Evolutionary conservation across 2,113 vertebrate genomes (phyloP).

Genomic region (Australoheros scitulus): DNA sequence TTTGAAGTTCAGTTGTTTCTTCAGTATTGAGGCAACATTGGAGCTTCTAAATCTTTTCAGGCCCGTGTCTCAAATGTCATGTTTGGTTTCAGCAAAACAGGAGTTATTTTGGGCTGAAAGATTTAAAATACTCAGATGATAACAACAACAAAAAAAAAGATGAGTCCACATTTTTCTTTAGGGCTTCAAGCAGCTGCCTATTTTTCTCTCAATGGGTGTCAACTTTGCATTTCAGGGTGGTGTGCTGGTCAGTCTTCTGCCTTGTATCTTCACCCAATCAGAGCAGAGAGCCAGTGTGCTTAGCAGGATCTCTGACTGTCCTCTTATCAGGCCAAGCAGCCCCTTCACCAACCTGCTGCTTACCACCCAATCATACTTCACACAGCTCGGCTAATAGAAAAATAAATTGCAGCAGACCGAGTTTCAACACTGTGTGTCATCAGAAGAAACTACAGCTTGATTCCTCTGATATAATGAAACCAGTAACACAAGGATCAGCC

Average conservation of each 20-base stretch:
- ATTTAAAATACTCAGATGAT: neutral
- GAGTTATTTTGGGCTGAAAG: neutral
- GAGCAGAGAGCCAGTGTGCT: neutral
- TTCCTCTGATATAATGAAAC: conserved; percentile 46
- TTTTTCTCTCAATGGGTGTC: neutral
- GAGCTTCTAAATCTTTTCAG: neutral
- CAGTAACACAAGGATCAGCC: conserved; percentile 26
- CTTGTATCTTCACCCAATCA: conserved; percentile 33
- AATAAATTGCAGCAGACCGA: conserved; percentile 47
- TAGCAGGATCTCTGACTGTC: neutral
- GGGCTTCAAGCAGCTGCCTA: neutral
- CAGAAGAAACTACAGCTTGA: neutral
- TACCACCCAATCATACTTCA: conserved; percentile 52
- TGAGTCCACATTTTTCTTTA: neutral
- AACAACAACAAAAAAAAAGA: neutral
- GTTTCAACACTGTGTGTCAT: conserved; percentile 30
- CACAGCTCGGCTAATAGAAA: conserved; percentile 53
- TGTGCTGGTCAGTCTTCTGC: neutral
- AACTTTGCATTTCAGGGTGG: neutral
- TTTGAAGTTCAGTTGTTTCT: neutral
- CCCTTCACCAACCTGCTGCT: conserved; percentile 13
- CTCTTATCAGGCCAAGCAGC: conserved; percentile 58
- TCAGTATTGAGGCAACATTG: neutral
- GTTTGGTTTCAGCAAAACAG: neutral
- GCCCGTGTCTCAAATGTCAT: neutral